Base-by-base conservation (phyloP, 2,888 invertebrate genomes). In the Sesamia inferens region DNA sequence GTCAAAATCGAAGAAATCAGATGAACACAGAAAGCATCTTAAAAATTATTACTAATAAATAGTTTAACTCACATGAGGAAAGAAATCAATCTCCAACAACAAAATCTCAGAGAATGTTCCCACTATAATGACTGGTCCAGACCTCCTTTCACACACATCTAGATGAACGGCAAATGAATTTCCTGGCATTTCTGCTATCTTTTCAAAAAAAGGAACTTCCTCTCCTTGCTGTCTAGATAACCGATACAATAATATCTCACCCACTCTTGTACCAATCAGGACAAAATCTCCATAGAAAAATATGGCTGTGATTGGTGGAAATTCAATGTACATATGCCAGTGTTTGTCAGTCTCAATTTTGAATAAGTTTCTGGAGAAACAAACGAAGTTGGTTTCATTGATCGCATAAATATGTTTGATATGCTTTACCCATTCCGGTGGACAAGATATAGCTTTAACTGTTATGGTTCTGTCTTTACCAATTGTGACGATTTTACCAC, bases 201-300 rank as follows among this genome's bases (percentile, higher is more conserved):
- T 89, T 75, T 94, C 93, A 90, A 94, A 94, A 71, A 92, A 88
- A 5, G 94, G 94, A 58, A 83, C 89, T 0, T 82, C 87, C 0
- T 88, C 88, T 31, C 82, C 85, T 67, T 91, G 91, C 71, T 94
- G 95, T 77, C 90, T 91, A 1, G 93, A 91, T 51, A 94, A 84
- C 42, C 93, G 89, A 59, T 95, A 95, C n/a, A 95, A 71, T 11
- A 94, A 81, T 42, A 95, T 93, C 55, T 93, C 92, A 10, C 95
- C 93, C 8, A 85, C 78, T 58, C 79, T 90, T 4, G 94, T 93
- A 0, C 92, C 95, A 69, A 95, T 91, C 54, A 95, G 74, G 14
- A 94, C 91, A 61, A 93, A 85, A 65, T 95, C 94, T 14, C 92
- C 92, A 81, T 95, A 95, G 80, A 94, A 95, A 84, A 94, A 95